phyloP scores from a whole-genome alignment of 2,113 vertebrate genomes.

The Promerops cafer region DNA sequence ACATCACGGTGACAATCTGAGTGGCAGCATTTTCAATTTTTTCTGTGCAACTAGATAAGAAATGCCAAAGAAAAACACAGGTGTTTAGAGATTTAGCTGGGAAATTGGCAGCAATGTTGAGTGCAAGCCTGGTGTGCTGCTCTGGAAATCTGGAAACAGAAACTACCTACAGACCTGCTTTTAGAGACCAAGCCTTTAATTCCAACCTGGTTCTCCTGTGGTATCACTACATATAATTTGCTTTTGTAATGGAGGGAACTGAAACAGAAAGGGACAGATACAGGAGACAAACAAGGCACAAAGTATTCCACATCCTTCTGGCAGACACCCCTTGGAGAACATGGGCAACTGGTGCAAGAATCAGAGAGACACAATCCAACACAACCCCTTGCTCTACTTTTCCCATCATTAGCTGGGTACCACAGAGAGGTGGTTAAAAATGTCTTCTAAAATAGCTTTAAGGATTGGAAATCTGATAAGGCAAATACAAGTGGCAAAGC shows the following conservation, averaged over 20 bases:
- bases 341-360: neutral
- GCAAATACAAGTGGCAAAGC: constrained; percentile 53
- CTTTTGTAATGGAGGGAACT: neutral
- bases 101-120: neutral
- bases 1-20: neutral
- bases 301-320: neutral
- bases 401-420: neutral
- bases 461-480: constrained; percentile 61
- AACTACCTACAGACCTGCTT: neutral
- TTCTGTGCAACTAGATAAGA: neutral
- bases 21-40: neutral
- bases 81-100: neutral
- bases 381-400: neutral
- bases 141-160: neutral
- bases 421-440: neutral
- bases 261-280: neutral
- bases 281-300: neutral
- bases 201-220: neutral
- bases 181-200: neutral
- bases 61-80: neutral
- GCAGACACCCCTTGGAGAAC: neutral
- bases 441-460: constrained; percentile 37
- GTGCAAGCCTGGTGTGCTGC: neutral
- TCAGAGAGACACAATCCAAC: neutral
- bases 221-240: neutral